Base-by-base conservation (phyloP, 2,888 invertebrate species). In the Drosophila longiperda region DNA sequence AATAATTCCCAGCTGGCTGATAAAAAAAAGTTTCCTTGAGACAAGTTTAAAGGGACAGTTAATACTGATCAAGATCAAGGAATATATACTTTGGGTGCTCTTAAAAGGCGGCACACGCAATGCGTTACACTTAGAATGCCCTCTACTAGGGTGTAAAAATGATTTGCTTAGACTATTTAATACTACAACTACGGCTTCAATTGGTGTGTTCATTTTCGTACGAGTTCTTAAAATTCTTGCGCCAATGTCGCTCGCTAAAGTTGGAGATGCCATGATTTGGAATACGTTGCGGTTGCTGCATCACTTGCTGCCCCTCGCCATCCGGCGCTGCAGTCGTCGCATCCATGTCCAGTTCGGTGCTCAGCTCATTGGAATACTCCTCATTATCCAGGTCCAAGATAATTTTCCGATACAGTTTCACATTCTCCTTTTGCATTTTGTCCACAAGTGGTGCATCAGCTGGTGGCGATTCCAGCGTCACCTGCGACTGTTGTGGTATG, bases 211-310 rank as follows among this genome's bases (percentile, higher is more conserved):
- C 86, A n/a, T 72, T 85, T 26, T 77, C 87, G 34, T 87, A 89
- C 15, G 72, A 90, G 61, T 84, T 82, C 78, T 92, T 92, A 61
- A 90, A 91, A 66, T 90, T 92, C 77, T 94, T 93, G 49, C 94
- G 92, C 94, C 94, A 94, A 78, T 94, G 94, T 70, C 93, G 91
- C 75, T 93, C 93, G 66, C 89, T 89, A 49, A 92, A 92, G 78
- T 91, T 92, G 20, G 86, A 89, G 57, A 71, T 73, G 26, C 58
- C 63, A 12, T 78, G 73, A 3, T 67, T 73, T 9, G 78, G 66
- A 15, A 59, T 36, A 26, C 60, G 65, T 17, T 72, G 52, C 1
- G 76, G 66, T 20, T 66, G 73, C 32, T 59, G 26, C 8, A 55
- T 20, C 7, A 26, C 59, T 7, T 65, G 49, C 15, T 65, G 72